These are phyloP conservation scores for Nomada hirtipes DNA, from an alignment of 2,888 invertebrate species.

Conservation along the genomic window DNA sequence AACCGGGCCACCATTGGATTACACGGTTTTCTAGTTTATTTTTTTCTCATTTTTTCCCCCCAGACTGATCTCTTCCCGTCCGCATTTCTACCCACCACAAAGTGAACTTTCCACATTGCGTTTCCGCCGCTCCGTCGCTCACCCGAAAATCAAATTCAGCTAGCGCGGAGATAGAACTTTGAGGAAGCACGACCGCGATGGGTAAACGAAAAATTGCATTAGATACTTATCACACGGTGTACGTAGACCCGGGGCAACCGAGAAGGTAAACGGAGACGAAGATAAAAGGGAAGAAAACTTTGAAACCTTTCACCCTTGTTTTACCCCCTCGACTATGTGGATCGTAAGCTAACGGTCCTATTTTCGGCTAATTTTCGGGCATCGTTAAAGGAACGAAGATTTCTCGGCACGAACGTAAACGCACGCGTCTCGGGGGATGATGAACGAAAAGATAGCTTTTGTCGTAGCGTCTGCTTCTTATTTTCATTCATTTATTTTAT, in stretches of 20 bases:
- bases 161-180: constrained; percentile 39
- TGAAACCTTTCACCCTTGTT: constrained; percentile 21
- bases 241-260: constrained; percentile 3
- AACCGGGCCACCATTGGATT: constrained; percentile 45
- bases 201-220: constrained; percentile 48
- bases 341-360: constrained; percentile 28
- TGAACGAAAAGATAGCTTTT: too few relatives aligned
- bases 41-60: neutral
- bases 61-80: neutral
- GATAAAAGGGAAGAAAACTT: neutral
- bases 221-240: constrained; percentile 37
- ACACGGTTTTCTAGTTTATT: constrained; percentile 22
- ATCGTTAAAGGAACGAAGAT: constrained; percentile 6
- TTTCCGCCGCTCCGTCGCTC: constrained; percentile 7
- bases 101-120: constrained; percentile 29
- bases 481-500: too few relatives aligned
- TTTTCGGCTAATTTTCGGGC: constrained; percentile 31
- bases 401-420: constrained; percentile 10
- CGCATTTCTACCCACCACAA: constrained; percentile 18
- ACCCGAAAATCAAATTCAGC: constrained; percentile 52
- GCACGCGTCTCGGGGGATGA: too few relatives aligned
- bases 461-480: too few relatives aligned
- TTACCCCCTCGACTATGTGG: constrained; percentile 6
- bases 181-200: constrained; percentile 17
- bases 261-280: constrained; percentile 17